Evolutionary conservation across 2,113 vertebrate genomes (phyloP), one percentile per base, ranked within the genome.

Genomic region (Xenopus laevis): DNA sequence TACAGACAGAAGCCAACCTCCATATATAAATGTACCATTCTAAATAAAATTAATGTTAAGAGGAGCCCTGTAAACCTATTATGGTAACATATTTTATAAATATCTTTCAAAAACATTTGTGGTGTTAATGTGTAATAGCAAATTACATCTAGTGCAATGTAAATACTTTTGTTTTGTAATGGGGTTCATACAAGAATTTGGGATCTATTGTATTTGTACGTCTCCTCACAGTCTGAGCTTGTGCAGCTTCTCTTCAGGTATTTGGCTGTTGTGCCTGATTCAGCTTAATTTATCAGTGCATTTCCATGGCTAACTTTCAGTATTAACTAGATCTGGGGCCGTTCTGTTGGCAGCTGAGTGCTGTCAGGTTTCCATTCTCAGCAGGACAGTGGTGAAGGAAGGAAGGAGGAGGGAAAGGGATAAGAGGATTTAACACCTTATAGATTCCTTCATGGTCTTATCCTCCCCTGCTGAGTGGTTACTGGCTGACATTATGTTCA

Each of bases 391-490:
- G 65, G 58, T 23, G n/a, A 75, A 75, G 57, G 66, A 66, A 68
- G 74, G 66, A 77, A 77, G 33, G 66, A 68, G 65, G 73, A 69
- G 47, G 66, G 73, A 76, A 69, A 70, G 59, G 60, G 20, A 77
- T 77, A 69, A 77, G 67, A 77, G 74, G 74, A 77, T 70, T 76
- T 63, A 77, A 46, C 67, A 77, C 59, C 67, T 77, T 46, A 77
- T 46, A 68, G 74, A 77, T 64, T 77, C 74, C 59, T 46, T 46
- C 52, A 57, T 70, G 59, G 44, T 20, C 64, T 68, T 60, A 70
- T 21, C 59, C 67, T 60, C 65, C 45, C 74, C 74, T 62, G 70
- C 69, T 63, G 74, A 70, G 74, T 57, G 23, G 47, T 77, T 77
- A 70, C 74, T 47, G 74, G 74, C 45, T 70, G 74, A 70, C 74